These are phyloP conservation scores for Enteromius treurensis DNA, from an alignment of 2,797 vertebrate genomes.

Conservation along the genomic window DNA sequence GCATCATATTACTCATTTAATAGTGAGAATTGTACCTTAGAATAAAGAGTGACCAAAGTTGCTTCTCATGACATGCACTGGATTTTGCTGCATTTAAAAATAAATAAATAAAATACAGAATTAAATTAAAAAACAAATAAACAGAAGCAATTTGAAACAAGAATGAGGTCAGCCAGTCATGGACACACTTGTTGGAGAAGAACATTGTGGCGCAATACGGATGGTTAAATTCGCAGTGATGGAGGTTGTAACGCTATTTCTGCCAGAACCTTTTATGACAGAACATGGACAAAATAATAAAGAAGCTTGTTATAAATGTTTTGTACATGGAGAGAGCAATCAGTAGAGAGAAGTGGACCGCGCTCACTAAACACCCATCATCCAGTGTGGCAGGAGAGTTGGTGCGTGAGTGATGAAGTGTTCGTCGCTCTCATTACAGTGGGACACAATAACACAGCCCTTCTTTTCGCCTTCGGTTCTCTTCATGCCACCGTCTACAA, in stretches of 20 bases:
- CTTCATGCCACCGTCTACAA: conserved; percentile 33
- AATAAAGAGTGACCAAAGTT: neutral
- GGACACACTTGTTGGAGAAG: neutral
- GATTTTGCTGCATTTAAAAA: neutral
- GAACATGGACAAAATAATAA: conserved; percentile 17
- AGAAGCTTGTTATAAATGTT: conserved; percentile 27
- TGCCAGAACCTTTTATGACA: neutral
- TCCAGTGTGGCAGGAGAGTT: conserved; percentile 26
- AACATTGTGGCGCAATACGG: neutral
- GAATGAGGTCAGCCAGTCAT: conserved; percentile 1
- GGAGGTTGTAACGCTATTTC: neutral
- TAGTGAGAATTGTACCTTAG: neutral
- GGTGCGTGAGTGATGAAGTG: conserved; percentile 53
- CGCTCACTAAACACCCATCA: conserved; percentile 40
- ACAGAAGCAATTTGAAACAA: neutral
- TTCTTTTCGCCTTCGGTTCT: conserved; percentile 41
- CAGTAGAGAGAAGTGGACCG: conserved; percentile 7
- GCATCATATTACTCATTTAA: neutral
- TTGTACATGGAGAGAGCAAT: conserved; percentile 20
- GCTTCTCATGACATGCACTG: neutral
- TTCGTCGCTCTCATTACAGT: conserved; percentile 53
- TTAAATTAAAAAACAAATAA: neutral
- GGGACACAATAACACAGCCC: conserved; percentile 47
- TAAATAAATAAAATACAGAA: neutral
- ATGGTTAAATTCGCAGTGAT: neutral